Conservation (phyloP, 2,797 vertebrate genomes). For the Triplophysa yarkandensis region DNA sequence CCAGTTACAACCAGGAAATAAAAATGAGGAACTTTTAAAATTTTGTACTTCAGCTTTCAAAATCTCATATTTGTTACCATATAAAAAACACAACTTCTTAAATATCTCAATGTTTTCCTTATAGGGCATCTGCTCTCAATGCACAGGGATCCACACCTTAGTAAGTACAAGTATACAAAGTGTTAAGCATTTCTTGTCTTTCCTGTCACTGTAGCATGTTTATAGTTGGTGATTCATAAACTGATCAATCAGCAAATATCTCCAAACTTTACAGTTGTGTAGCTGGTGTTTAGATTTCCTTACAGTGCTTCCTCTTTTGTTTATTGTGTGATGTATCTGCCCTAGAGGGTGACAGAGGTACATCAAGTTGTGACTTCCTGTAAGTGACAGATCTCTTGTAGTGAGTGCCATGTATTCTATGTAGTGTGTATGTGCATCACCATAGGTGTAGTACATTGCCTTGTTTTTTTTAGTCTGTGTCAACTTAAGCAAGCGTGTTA, state of each 20-base stretch:
- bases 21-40: slow-evolving; percentile 57
- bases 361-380: slow-evolving; percentile 41
- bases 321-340: slow-evolving; percentile 10
- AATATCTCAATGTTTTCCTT: slow-evolving; percentile 43
- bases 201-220: slow-evolving; percentile 4
- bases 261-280: slow-evolving; percentile 12
- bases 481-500: background rate
- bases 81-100: too few species aligned
- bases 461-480: too few species aligned
- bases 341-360: slow-evolving; percentile 9
- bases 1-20: slow-evolving; percentile 48
- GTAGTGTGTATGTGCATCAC: too few species aligned
- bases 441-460: background rate
- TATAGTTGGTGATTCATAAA: background rate
- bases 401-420: slow-evolving; percentile 30
- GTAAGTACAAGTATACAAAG: slow-evolving; percentile 63
- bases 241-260: slow-evolving; percentile 16
- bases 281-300: slow-evolving; percentile 17
- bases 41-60: slow-evolving; percentile 31
- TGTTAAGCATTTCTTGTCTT: slow-evolving; percentile 2
- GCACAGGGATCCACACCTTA: slow-evolving; percentile 60
- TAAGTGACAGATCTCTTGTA: slow-evolving; percentile 26
- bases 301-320: slow-evolving; percentile 43
- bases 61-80: slow-evolving; percentile 47
- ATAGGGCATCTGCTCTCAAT: slow-evolving; percentile 67